Evolutionary conservation across 2,113 vertebrate species (phyloP).

Genomic region (pig (Sus scrofa)): T2T-Sscrofa CM000815.6:104904001-104904500

Average conservation of each 20-base stretch:
- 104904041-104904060: not conserved
- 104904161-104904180: not conserved
- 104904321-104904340: not conserved
- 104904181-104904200: conserved; percentile 14
- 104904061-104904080: not conserved
- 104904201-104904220: conserved; percentile 45
- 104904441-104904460: not conserved
- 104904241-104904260: not conserved
- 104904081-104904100: not conserved
- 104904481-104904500: not conserved
- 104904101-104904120: not conserved
- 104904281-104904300: not conserved
- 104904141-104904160: not conserved
- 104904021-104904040: not conserved
- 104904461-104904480: not conserved
- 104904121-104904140: not conserved
- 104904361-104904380: not conserved
- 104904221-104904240: not conserved
- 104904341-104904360: not conserved
- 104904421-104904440: not conserved
- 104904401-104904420: not conserved
- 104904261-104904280: not conserved
- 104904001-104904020: not conserved
- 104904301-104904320: not conserved
- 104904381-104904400: not conserved